phyloP scores from a whole-genome alignment of 2,113 vertebrate genomes.

The Girardinichthys multiradiatus region DNA sequence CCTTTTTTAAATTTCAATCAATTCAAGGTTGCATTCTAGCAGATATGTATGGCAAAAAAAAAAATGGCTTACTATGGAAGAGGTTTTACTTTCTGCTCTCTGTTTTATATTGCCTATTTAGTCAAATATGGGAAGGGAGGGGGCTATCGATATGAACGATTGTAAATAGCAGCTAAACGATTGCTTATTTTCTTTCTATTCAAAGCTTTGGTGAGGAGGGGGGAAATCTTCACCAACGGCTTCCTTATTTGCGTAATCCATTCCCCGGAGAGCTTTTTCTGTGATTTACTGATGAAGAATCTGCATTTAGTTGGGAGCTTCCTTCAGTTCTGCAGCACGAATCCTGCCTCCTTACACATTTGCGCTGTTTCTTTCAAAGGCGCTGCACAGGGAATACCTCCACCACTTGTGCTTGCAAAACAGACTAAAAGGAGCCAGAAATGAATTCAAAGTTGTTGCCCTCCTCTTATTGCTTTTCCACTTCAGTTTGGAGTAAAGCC shows the following conservation, averaged over 20 bases:
- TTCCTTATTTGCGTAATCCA: constrained; percentile 77
- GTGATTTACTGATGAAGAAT: constrained; percentile 75
- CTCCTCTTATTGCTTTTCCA: constrained; percentile 53
- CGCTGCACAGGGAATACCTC: constrained; percentile 75
- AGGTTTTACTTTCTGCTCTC: constrained; percentile 56
- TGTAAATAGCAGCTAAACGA: constrained; percentile 84
- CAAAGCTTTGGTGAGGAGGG: constrained; percentile 75
- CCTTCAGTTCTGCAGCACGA: constrained; percentile 66
- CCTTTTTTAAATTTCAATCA: constrained; percentile 61
- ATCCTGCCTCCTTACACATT: constrained; percentile 59
- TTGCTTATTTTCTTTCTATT: constrained; percentile 73
- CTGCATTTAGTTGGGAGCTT: constrained; percentile 68
- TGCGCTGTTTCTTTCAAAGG: constrained; percentile 64
- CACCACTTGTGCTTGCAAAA: constrained; percentile 81
- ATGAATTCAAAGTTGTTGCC: constrained; percentile 57
- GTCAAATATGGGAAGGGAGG: constrained; percentile 30
- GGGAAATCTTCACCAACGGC: constrained; percentile 45
- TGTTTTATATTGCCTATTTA: constrained; percentile 71
- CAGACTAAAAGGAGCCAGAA: constrained; percentile 50
- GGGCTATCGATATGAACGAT: constrained; percentile 68
- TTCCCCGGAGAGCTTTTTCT: constrained; percentile 60
- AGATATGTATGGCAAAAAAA: constrained; percentile 44
- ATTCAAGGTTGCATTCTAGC: constrained; percentile 68
- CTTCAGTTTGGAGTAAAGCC: constrained; percentile 54
- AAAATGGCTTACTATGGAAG: constrained; percentile 73